A percentile compares a stretch with the other conserved stretches of the same genome.
Evolutionary conservation across 2,113 vertebrate species (phyloP).

Genomic region (Morone chrysops): DNA sequence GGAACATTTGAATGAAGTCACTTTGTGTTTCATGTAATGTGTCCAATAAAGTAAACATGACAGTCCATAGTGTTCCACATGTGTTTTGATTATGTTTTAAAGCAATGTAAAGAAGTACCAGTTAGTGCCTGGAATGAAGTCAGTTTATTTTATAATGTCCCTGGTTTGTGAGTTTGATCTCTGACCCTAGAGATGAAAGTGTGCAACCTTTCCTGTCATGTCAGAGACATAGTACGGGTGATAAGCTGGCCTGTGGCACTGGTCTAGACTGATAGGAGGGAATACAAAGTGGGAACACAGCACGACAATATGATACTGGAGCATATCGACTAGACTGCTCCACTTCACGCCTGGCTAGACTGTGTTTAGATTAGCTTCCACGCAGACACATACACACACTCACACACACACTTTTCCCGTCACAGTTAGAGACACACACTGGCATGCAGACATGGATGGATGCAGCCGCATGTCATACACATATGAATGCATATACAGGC

Average conservation of each 20-base stretch:
- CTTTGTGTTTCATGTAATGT: neutral
- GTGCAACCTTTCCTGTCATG: neutral
- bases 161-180: neutral
- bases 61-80: neutral
- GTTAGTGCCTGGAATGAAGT: neutral
- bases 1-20: slow-evolving; percentile 6
- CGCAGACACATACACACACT: neutral
- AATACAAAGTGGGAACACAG: slow-evolving; percentile 58
- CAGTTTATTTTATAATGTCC: neutral
- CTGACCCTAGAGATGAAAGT: neutral
- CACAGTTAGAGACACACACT: slow-evolving; percentile 27
- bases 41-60: neutral
- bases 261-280: slow-evolving; percentile 24
- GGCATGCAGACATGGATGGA: slow-evolving; percentile 1
- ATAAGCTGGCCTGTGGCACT: slow-evolving; percentile 29
- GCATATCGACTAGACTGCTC: slow-evolving; percentile 66
- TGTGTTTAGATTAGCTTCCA: slow-evolving; percentile 56
- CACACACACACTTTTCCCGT: slow-evolving; percentile 5
- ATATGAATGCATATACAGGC: neutral
- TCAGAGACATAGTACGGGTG: slow-evolving; percentile 9
- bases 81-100: neutral
- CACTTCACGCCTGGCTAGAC: slow-evolving; percentile 69
- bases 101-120: neutral
- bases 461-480: neutral
- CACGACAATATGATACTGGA: slow-evolving; percentile 52